These are phyloP conservation scores for Natator depressus DNA, from an alignment of 2,113 vertebrate species.

Conservation along the genomic window DNA sequence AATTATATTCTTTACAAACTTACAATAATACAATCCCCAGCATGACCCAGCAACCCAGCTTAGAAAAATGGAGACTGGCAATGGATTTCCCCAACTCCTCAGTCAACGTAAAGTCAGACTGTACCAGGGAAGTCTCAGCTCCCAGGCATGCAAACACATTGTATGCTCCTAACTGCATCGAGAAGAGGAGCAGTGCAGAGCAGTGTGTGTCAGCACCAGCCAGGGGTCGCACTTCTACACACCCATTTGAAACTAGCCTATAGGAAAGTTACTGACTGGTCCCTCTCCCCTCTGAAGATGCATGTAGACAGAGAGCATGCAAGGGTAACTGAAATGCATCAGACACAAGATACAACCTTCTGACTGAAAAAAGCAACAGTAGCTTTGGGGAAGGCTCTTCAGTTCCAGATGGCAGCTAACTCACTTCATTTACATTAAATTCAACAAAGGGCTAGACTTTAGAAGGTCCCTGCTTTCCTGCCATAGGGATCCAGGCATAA, in stretches of 20 bases:
- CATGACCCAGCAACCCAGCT: slow-evolving; percentile 8
- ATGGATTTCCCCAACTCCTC: not conserved
- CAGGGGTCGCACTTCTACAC: not conserved
- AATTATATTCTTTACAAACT: slow-evolving; percentile 79
- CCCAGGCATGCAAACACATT: not conserved
- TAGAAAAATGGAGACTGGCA: slow-evolving; percentile 28
- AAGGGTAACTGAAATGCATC: not conserved
- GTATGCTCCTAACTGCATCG: fast-evolving
- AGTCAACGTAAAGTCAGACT: not conserved
- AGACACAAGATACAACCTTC: not conserved
- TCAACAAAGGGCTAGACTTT: not conserved
- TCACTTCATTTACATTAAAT: not conserved
- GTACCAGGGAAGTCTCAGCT: not conserved
- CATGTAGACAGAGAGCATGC: not conserved
- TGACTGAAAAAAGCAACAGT: not conserved
- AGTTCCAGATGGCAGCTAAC: not conserved
- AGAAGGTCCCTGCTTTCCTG: not conserved
- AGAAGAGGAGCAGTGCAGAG: fast-evolving
- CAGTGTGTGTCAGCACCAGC: not conserved
- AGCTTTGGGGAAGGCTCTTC: not conserved
- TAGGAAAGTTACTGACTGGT: not conserved
- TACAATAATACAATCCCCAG: slow-evolving; percentile 66
- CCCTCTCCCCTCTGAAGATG: not conserved
- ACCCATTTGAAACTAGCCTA: not conserved
- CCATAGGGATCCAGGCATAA: not conserved